Evolutionary conservation across 2,888 invertebrate species (phyloP).

Genomic region (Nomada hirtipes): DNA sequence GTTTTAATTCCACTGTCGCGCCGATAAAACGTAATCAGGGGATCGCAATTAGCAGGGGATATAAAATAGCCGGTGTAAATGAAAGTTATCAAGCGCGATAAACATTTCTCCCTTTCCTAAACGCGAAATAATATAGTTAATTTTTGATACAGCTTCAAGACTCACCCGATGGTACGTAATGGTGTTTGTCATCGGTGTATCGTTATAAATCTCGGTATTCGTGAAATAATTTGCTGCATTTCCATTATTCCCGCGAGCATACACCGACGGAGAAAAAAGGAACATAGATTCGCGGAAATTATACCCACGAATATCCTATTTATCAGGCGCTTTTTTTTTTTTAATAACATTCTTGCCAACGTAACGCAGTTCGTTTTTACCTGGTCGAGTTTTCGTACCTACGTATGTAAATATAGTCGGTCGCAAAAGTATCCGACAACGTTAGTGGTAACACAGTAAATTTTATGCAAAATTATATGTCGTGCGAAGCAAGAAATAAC

Average conservation of each 20-base stretch:
- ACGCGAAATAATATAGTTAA: constrained; percentile 17
- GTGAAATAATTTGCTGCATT: constrained; percentile 40
- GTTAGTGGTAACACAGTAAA: too few relatives aligned
- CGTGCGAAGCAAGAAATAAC: too few relatives aligned
- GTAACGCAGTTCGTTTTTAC: not conserved
- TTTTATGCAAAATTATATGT: too few relatives aligned
- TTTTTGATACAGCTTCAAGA: constrained; percentile 16
- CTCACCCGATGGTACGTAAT: not conserved
- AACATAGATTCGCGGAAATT: constrained; percentile 13
- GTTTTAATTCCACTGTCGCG: constrained; percentile 5
- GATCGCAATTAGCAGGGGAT: constrained; percentile 29
- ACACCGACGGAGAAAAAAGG: not conserved
- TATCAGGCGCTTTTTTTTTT: not conserved
- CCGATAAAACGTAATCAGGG: constrained; percentile 26
- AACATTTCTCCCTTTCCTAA: constrained; percentile 18
- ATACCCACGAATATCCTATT: not conserved
- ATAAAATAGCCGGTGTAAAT: constrained; percentile 37
- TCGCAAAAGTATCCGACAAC: too few relatives aligned
- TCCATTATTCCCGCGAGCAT: constrained; percentile 1
- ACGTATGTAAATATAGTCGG: too few relatives aligned
- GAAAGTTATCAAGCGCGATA: constrained; percentile 49
- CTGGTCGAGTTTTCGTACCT: not conserved
- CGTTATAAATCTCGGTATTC: constrained; percentile 14
- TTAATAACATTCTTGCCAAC: constrained; percentile 11
- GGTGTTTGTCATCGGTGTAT: constrained; percentile 6